Evolutionary conservation across 1,140 invertebrate species (phyloP).

Genomic region (Chlorops oryzae): DNA sequence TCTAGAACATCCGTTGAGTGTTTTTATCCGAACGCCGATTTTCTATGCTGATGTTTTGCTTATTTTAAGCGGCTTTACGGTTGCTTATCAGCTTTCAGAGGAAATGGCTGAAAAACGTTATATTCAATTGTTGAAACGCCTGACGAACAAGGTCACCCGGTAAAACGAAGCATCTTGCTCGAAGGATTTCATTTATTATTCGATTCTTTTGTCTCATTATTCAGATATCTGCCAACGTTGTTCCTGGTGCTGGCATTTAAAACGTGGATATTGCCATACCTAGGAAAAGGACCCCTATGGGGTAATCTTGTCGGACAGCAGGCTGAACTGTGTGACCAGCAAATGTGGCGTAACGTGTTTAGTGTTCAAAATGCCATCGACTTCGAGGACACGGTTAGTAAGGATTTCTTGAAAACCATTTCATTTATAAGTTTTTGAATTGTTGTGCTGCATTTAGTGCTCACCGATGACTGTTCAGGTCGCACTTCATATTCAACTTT

Average conservation of each 20-base stretch:
- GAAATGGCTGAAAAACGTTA: constrained; percentile 51
- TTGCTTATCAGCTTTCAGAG: constrained; percentile 55
- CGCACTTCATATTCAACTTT: constrained; percentile 78
- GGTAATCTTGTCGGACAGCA: constrained; percentile 55
- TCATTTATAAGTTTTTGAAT: constrained; percentile 11
- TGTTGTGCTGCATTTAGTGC: constrained; percentile 54
- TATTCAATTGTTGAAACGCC: constrained; percentile 54
- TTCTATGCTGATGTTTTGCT: constrained; percentile 62
- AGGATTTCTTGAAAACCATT: neutral
- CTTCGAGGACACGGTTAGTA: constrained; percentile 63
- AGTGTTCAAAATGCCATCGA: constrained; percentile 67
- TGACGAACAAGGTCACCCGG: constrained; percentile 56
- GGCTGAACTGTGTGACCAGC: constrained; percentile 58
- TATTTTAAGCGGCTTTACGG: constrained; percentile 58
- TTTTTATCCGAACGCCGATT: constrained; percentile 55
- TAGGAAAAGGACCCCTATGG: constrained; percentile 66
- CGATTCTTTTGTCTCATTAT: constrained; percentile 1
- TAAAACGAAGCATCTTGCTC: neutral
- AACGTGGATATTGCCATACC: constrained; percentile 61
- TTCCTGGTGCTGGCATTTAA: constrained; percentile 62
- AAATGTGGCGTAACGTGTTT: constrained; percentile 64
- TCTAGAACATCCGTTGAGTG: constrained; percentile 54
- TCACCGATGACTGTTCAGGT: constrained; percentile 65
- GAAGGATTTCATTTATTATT: constrained; percentile 15
- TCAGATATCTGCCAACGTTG: constrained; percentile 58